Evolutionary conservation across 2,113 vertebrate species (phyloP).

Genomic region (Peucedramus taeniatus): DNA sequence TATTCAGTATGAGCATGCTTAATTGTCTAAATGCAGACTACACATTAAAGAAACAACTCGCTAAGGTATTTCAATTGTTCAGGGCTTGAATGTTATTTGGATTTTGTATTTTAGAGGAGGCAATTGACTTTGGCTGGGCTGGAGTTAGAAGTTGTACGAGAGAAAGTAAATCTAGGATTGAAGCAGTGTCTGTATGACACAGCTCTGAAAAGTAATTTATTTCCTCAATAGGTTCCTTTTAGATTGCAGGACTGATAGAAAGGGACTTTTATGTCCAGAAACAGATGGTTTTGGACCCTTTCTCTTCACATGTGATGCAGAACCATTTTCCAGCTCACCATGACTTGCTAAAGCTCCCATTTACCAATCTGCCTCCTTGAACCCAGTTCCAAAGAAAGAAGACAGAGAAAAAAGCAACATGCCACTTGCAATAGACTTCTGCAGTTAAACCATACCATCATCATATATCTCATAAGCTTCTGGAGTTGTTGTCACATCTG

Average conservation of each 20-base stretch:
- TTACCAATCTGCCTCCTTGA: background rate
- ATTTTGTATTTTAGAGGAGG: background rate
- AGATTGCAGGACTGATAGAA: background rate
- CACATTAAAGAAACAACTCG: background rate
- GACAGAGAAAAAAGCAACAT: background rate
- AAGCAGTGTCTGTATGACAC: background rate
- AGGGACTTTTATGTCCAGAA: background rate
- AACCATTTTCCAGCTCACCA: background rate
- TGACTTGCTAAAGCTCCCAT: background rate
- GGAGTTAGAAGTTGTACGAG: background rate
- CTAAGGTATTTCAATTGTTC: background rate
- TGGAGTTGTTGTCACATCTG: slow-evolving; percentile 71
- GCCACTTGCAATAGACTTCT: background rate
- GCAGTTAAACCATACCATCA: slow-evolving; percentile 77
- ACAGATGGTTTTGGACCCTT: background rate
- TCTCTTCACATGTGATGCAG: background rate
- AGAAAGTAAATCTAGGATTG: background rate
- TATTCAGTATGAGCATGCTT: background rate
- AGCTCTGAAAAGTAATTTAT: background rate
- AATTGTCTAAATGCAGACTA: background rate
- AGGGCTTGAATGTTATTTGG: background rate
- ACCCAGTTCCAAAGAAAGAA: background rate
- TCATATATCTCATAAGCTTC: slow-evolving; percentile 75
- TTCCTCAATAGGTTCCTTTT: background rate
- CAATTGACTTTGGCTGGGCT: background rate